phyloP scores from a whole-genome alignment of 1,140 invertebrate genomes.

The Agrypnia vestita region DNA sequence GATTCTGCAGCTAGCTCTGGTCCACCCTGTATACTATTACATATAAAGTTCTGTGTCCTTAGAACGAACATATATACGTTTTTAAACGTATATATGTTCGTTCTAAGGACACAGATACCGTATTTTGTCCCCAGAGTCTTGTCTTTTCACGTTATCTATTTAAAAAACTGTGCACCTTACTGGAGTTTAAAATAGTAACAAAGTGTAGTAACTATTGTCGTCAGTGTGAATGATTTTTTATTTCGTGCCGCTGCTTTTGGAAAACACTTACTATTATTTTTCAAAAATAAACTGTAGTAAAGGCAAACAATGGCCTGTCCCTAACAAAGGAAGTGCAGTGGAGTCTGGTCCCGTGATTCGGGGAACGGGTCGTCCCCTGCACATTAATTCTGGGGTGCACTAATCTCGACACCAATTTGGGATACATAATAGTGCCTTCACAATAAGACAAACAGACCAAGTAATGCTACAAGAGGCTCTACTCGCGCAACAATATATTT shows the following conservation, averaged over 20 bases:
- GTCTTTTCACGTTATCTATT: background rate
- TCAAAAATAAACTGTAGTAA: constrained; percentile 4
- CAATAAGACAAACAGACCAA: constrained; percentile 5
- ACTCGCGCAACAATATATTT: too few relatives aligned
- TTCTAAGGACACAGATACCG: too few relatives aligned
- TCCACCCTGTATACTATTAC: too few relatives aligned
- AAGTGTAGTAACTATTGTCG: background rate
- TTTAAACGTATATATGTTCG: too few relatives aligned
- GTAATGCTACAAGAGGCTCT: background rate
- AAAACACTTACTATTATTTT: constrained; percentile 4
- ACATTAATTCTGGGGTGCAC: constrained; percentile 31
- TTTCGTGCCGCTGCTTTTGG: background rate
- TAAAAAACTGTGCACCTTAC: background rate
- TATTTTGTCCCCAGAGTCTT: too few relatives aligned
- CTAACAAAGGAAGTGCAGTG: constrained; percentile 32
- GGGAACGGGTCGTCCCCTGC: constrained; percentile 21
- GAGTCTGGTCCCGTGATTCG: background rate
- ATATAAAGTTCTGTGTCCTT: too few relatives aligned
- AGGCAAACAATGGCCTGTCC: constrained; percentile 20
- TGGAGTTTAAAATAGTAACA: background rate
- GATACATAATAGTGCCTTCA: constrained; percentile 14
- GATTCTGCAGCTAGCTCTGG: too few relatives aligned
- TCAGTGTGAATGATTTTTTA: constrained; percentile 8
- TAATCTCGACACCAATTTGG: constrained; percentile 35
- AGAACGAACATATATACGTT: too few relatives aligned